Conservation (phyloP, 2,888 invertebrate species). For the Machimus atricapillus region DNA sequence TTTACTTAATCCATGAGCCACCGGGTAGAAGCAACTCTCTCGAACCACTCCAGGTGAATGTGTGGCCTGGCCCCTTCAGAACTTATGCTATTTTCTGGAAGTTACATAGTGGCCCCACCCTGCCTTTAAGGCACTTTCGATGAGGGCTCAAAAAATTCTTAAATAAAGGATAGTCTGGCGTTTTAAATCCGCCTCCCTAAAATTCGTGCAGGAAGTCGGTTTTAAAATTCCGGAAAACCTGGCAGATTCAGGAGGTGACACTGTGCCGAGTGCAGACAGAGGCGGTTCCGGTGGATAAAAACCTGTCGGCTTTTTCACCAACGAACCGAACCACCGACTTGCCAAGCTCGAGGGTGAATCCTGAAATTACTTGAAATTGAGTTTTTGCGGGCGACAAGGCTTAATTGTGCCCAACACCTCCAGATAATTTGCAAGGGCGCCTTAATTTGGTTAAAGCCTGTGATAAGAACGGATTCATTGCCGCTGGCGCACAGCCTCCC, state of each 20-base stretch:
- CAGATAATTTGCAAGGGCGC: constrained; percentile 16
- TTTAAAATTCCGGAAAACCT: constrained; percentile 22
- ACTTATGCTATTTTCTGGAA: background rate
- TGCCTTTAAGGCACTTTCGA: background rate
- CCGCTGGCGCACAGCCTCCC: background rate
- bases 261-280: background rate
- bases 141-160: constrained; percentile 13
- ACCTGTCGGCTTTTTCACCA: background rate
- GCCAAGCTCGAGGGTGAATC: background rate
- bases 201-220: background rate
- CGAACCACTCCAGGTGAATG: background rate
- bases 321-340: background rate
- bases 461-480: constrained; percentile 19
- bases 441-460: constrained; percentile 8
- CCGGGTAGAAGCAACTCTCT: background rate
- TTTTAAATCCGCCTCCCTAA: background rate
- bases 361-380: constrained; percentile 13
- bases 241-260: background rate
- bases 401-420: constrained; percentile 30
- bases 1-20: background rate
- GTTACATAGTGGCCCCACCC: background rate
- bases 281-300: background rate
- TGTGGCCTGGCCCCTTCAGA: background rate
- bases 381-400: constrained; percentile 33
- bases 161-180: background rate